Conservation (phyloP, 2,888 invertebrate species). For the Synergus itoensis region DNA sequence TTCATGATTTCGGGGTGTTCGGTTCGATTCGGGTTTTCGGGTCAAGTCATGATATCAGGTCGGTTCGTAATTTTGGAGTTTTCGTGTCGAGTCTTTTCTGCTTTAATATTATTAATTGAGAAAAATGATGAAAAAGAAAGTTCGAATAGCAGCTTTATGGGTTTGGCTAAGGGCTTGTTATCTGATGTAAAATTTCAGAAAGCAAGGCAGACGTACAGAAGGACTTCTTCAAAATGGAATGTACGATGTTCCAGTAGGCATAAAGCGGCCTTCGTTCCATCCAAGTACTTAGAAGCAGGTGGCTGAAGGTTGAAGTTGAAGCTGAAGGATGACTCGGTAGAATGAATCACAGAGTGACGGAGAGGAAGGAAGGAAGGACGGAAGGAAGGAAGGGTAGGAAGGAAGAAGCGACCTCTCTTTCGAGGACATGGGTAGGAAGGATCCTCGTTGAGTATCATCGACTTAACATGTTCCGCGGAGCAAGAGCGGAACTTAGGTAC, state of each 20-base stretch:
- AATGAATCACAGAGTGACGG: conserved; percentile 25
- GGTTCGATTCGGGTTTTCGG: no score
- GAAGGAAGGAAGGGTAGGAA: conserved; percentile 11
- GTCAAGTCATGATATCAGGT: no score
- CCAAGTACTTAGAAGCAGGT: conserved; percentile 33
- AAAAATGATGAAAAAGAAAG: not conserved
- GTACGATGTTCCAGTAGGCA: conserved; percentile 28
- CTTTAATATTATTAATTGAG: not conserved
- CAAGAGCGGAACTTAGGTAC: conserved; percentile 43
- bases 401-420: conserved; percentile 50
- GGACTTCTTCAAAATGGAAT: conserved; percentile 38
- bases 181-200: not conserved
- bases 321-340: conserved; percentile 39
- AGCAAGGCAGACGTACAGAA: conserved; percentile 20
- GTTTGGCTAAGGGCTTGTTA: conserved; percentile 25
- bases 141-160: not conserved
- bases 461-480: conserved; percentile 68
- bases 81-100: not conserved
- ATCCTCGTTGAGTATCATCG: conserved; percentile 71
- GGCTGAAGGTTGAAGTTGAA: conserved; percentile 39
- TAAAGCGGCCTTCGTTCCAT: conserved; percentile 38
- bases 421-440: conserved; percentile 66
- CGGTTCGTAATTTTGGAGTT: no score
- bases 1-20: no score
- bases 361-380: conserved; percentile 33